Conservation (phyloP, 2,797 vertebrate genomes). For the Coccyzus lansbergi region DNA sequence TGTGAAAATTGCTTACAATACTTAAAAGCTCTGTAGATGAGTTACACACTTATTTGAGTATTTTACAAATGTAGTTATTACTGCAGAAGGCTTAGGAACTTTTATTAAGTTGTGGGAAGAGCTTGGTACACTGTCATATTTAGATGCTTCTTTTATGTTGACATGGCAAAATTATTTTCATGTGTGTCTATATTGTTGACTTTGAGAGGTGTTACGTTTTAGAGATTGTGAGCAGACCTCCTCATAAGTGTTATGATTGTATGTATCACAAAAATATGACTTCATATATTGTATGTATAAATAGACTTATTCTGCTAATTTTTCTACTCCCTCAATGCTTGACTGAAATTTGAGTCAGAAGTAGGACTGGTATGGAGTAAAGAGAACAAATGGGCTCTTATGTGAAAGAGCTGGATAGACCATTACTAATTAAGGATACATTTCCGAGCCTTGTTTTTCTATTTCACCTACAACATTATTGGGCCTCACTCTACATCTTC, state of each 20-base stretch:
- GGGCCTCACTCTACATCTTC: background rate
- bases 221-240: constrained; percentile 4
- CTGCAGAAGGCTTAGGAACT: background rate
- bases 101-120: background rate
- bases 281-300: constrained; percentile 32
- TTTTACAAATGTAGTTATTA: background rate
- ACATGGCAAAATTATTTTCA: background rate
- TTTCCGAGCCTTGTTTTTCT: constrained; percentile 1
- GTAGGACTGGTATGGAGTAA: background rate
- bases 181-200: background rate
- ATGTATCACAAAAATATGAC: background rate
- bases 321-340: background rate
- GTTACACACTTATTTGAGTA: background rate
- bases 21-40: background rate
- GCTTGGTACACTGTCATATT: background rate
- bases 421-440: background rate
- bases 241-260: background rate
- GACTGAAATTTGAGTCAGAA: background rate
- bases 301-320: background rate
- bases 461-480: background rate
- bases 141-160: background rate
- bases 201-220: constrained; percentile 5
- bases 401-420: background rate
- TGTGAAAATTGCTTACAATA: background rate
- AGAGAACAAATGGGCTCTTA: background rate